Conservation (phyloP, 2,797 vertebrate genomes). For the Erithacus rubecula region DNA sequence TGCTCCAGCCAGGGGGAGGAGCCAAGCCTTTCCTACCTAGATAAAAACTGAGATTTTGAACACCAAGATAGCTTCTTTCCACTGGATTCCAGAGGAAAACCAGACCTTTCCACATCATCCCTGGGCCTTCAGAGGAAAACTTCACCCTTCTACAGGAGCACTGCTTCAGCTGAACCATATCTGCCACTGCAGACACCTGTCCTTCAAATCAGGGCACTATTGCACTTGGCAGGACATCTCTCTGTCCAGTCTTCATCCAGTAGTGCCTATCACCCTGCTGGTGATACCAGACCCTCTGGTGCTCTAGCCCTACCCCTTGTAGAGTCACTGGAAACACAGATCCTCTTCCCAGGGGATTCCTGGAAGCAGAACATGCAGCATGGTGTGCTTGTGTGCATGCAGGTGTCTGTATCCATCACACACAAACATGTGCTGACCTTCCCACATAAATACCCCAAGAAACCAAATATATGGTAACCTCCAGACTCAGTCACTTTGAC, state of each 20-base stretch:
- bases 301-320: rapidly evolving
- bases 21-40: too few species aligned
- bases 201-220: too few species aligned
- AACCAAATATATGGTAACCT: not conserved
- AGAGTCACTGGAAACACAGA: not conserved
- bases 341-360: not conserved
- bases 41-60: too few species aligned
- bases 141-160: too few species aligned
- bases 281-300: not conserved
- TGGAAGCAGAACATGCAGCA: not conserved
- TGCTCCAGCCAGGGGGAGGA: too few species aligned
- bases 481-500: not conserved
- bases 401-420: not conserved
- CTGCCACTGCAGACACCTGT: too few species aligned
- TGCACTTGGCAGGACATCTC: not conserved
- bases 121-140: too few species aligned
- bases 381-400: rapidly evolving
- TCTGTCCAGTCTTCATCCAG: not conserved
- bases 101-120: too few species aligned
- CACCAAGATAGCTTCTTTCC: too few species aligned
- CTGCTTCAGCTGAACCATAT: too few species aligned
- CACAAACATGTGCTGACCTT: not conserved
- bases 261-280: not conserved
- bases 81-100: too few species aligned
- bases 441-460: not conserved